Conservation (phyloP, 2,888 invertebrate species). For the Melinaea menophilus region DNA sequence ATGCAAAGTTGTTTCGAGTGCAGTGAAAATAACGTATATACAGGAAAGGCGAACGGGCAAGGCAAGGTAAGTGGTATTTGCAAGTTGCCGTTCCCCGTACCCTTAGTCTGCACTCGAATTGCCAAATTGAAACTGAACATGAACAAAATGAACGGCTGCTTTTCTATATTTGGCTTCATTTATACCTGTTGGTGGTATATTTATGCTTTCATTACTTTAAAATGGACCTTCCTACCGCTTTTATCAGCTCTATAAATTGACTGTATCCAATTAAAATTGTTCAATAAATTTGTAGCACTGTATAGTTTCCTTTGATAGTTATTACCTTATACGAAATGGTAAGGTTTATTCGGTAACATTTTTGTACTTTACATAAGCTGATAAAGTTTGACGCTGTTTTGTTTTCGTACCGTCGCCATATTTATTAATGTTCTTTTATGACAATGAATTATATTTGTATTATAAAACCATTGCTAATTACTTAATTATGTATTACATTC, state of each 20-base stretch:
- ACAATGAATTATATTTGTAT: too few relatives aligned
- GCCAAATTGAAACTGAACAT: conserved; percentile 67
- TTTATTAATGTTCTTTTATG: too few relatives aligned
- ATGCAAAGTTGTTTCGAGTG: conserved; percentile 51
- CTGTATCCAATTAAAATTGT: conserved; percentile 15
- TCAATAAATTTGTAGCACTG: conserved; percentile 7
- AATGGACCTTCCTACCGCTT: conserved; percentile 27
- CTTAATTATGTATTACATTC: too few relatives aligned
- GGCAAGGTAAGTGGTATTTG: conserved; percentile 65
- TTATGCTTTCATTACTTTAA: conserved; percentile 38
- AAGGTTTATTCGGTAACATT: too few relatives aligned
- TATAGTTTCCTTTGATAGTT: background rate
- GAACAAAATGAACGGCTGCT: conserved; percentile 55
- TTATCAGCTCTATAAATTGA: conserved; percentile 45
- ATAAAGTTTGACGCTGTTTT: too few relatives aligned
- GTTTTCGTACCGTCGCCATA: too few relatives aligned
- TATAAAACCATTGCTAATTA: too few relatives aligned
- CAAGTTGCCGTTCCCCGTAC: conserved; percentile 57
- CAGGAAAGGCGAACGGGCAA: conserved; percentile 47
- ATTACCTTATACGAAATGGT: too few relatives aligned
- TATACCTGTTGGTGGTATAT: conserved; percentile 41
- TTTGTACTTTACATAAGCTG: too few relatives aligned
- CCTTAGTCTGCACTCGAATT: conserved; percentile 52
- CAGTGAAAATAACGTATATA: conserved; percentile 37
- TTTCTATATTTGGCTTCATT: conserved; percentile 49